phyloP scores from a whole-genome alignment of 1,140 invertebrate genomes.

The Pseudomyrmex gracilis region DNA sequence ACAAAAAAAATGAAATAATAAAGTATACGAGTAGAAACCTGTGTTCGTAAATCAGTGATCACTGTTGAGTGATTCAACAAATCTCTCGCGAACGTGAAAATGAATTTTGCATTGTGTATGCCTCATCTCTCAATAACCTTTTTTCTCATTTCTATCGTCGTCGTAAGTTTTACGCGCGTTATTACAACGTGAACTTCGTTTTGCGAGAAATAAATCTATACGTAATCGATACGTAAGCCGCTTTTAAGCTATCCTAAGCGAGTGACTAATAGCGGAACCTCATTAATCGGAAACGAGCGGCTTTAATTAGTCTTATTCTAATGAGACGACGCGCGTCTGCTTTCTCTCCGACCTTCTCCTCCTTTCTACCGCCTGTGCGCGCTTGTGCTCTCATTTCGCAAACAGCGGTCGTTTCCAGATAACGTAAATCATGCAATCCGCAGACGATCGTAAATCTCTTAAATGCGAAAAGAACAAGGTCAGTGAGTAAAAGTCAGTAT shows the following conservation, averaged over 20 bases:
- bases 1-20: slow-evolving; percentile 11
- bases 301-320: slow-evolving; percentile 67
- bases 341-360: background rate
- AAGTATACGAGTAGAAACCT: slow-evolving; percentile 25
- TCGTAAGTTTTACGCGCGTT: background rate
- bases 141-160: too few species aligned
- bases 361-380: background rate
- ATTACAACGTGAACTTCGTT: background rate
- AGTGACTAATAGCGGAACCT: slow-evolving; percentile 62
- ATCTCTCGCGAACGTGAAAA: too few species aligned
- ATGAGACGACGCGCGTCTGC: slow-evolving; percentile 32
- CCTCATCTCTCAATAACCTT: too few species aligned
- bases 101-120: too few species aligned
- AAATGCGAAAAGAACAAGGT: background rate
- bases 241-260: slow-evolving; percentile 21
- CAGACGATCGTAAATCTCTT: background rate
- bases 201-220: background rate
- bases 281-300: slow-evolving; percentile 62
- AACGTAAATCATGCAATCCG: slow-evolving; percentile 33
- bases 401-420: slow-evolving; percentile 20
- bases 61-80: too few species aligned
- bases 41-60: background rate
- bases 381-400: slow-evolving; percentile 34
- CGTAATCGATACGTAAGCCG: slow-evolving; percentile 49
- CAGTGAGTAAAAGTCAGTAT: too few species aligned